Percentiles rank a stretch among this genome's conserved stretches.
These are phyloP conservation scores for Drosophila mojavensis DNA, from an alignment of 1,140 invertebrate species.

Conservation along the genomic window DNA sequence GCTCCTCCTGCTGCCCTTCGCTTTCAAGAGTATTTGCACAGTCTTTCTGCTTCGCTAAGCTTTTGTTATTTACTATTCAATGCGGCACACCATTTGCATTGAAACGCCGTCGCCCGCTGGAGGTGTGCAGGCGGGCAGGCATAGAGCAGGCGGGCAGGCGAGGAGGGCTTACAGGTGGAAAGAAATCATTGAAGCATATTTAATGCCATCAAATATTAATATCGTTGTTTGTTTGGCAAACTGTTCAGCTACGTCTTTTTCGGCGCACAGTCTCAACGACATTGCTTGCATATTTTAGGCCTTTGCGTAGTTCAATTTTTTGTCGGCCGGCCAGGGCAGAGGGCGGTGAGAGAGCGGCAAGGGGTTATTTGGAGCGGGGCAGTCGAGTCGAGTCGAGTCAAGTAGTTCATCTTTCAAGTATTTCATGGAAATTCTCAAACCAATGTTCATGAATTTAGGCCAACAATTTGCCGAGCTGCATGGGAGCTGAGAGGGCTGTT, in stretches of 20 bases:
- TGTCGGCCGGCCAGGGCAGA: no score
- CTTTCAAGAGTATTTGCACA: constrained; percentile 21
- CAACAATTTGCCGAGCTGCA: background rate
- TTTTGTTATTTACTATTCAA: constrained; percentile 54
- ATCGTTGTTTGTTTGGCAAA: constrained; percentile 50
- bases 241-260: constrained; percentile 11
- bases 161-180: constrained; percentile 31
- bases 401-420: constrained; percentile 14
- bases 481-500: background rate
- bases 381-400: no score
- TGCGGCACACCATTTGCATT: constrained; percentile 52
- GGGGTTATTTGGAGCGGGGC: background rate
- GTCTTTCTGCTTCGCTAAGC: constrained; percentile 42
- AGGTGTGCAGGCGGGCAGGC: background rate
- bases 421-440: constrained; percentile 23
- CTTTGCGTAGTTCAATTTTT: constrained; percentile 29
- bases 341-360: no score
- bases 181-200: constrained; percentile 64
- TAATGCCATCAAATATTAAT: constrained; percentile 67
- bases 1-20: background rate
- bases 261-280: constrained; percentile 32
- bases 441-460: constrained; percentile 23
- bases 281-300: constrained; percentile 49
- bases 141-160: background rate
- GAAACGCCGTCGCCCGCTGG: constrained; percentile 22